Base-by-base conservation (phyloP, 1,140 invertebrate genomes). In the Macrosteles quadrilineatus region DNA sequence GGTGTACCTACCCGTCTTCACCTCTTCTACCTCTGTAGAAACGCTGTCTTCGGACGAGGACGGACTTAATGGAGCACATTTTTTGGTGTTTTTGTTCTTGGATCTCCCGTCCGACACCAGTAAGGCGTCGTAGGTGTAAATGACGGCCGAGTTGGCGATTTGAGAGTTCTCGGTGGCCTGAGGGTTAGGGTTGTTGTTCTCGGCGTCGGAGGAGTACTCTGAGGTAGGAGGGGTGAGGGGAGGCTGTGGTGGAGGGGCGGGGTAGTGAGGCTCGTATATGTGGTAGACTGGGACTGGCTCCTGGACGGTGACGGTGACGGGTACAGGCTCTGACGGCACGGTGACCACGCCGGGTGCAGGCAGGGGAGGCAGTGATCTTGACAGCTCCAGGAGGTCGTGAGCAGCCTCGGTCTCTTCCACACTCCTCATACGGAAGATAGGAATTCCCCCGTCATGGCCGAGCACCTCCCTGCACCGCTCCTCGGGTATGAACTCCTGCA, bases 101-200 rank as follows among this genome's bases (percentile, higher is more conserved):
- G 95, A 96, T 3, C 95, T 85, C 0, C 96, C 94, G 75, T 98
- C 95, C 72, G 91, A 94, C 1, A 97, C 92, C 78, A 97, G 95
- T 79, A 97, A 96, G 1, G 95, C 92, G 78, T 97, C 95, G 81
- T 97, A 96, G 9, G 94, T 96, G 81, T 97, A 97, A 1, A 92
- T 91, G 40, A 96, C 88, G 1, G 95, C 96, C 80, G 76, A 63
- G 78, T 77, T 66, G 71, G 67, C 19, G 67, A 11, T 74, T 69
- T 64, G 71, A 75, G 75, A 32, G 73, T 77, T 30, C 68, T 73
- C 47, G 1, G 72, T 57, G 2, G 59, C 62, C 55, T 75, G 71
- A 2, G 79, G 76, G 63, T 84, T 84, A 0, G 84, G 84, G 71
- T 83, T 85, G 69, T 82, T 84, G 71, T 87, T 87, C 73, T 90